Conservation (phyloP, 1,140 invertebrate genomes). For the Cardiocondyla obscurior region DNA sequence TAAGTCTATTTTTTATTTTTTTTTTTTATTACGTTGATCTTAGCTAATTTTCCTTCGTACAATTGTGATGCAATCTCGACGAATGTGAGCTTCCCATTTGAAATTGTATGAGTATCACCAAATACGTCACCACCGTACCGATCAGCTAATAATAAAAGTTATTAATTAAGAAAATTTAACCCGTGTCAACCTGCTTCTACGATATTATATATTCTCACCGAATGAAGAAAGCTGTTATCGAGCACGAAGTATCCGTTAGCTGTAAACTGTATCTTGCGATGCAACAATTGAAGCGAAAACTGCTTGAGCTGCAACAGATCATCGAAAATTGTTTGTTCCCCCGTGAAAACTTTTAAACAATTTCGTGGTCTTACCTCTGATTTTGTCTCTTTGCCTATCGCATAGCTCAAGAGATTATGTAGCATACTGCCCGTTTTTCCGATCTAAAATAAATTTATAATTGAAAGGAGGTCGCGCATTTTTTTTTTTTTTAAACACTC, state of each 20-base stretch:
- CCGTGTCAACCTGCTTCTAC: neutral
- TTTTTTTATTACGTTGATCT: neutral
- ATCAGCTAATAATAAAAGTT: constrained; percentile 73
- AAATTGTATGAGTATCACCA: constrained; percentile 82
- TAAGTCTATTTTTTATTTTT: neutral
- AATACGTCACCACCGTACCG: constrained; percentile 78
- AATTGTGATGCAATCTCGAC: neutral
- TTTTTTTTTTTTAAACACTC: neutral
- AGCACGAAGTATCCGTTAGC: constrained; percentile 82
- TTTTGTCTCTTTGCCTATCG: constrained; percentile 27
- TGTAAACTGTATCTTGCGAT: constrained; percentile 80
- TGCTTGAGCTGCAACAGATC: constrained; percentile 79
- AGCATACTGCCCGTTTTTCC: constrained; percentile 47
- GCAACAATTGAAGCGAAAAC: constrained; percentile 83
- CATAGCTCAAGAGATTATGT: constrained; percentile 49
- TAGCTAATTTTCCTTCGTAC: neutral
- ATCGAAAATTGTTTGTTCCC: too few relatives aligned
- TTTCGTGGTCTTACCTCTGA: constrained; percentile 44
- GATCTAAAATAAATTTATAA: constrained; percentile 49
- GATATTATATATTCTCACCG: constrained; percentile 72
- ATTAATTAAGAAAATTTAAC: neutral
- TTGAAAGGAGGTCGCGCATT: neutral
- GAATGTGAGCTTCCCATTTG: constrained; percentile 8
- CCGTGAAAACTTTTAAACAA: neutral
- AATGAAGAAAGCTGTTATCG: constrained; percentile 81